phyloP scores from a whole-genome alignment of 2,888 invertebrate genomes.

The Synergus umbraculus region DNA sequence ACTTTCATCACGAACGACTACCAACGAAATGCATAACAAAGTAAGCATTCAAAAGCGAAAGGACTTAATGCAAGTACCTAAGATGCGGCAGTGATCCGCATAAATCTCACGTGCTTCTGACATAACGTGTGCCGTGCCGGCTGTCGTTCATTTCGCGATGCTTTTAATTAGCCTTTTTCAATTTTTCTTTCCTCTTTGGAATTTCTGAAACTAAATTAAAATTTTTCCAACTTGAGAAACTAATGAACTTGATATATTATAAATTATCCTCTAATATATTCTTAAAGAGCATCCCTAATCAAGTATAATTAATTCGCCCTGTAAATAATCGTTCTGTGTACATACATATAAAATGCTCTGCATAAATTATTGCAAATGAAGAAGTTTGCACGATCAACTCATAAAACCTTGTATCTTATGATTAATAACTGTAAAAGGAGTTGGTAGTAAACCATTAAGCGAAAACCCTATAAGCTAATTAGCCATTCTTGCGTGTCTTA shows the following conservation, averaged over 20 bases:
- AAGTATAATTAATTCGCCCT: neutral
- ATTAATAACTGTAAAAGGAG: constrained; percentile 10
- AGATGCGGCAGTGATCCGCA: constrained; percentile 23
- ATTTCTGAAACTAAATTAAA: too few species aligned
- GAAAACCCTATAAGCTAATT: constrained; percentile 11
- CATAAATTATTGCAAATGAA: constrained; percentile 8
- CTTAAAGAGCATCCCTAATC: neutral
- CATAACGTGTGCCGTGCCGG: constrained; percentile 29
- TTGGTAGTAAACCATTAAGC: constrained; percentile 15
- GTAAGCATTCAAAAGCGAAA: constrained; percentile 39
- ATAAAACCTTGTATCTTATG: constrained; percentile 5
- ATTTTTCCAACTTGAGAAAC: neutral
- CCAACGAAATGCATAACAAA: constrained; percentile 36
- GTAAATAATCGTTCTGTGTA: neutral
- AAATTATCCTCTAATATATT: neutral
- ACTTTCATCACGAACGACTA: constrained; percentile 34
- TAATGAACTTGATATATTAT: neutral
- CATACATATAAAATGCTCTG: neutral
- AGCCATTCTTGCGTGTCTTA: constrained; percentile 26
- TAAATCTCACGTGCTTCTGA: constrained; percentile 32
- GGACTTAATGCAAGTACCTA: constrained; percentile 34
- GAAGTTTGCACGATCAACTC: constrained; percentile 4
- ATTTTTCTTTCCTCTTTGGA: constrained; percentile 1
- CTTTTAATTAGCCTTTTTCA: constrained; percentile 34
- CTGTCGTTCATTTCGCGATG: constrained; percentile 30